A percentile compares a stretch with the other conserved stretches of the same genome.
These are phyloP conservation scores for Rhinolophus sinicus DNA, from an alignment of 2,113 vertebrate genomes.

Conservation along the genomic window DNA sequence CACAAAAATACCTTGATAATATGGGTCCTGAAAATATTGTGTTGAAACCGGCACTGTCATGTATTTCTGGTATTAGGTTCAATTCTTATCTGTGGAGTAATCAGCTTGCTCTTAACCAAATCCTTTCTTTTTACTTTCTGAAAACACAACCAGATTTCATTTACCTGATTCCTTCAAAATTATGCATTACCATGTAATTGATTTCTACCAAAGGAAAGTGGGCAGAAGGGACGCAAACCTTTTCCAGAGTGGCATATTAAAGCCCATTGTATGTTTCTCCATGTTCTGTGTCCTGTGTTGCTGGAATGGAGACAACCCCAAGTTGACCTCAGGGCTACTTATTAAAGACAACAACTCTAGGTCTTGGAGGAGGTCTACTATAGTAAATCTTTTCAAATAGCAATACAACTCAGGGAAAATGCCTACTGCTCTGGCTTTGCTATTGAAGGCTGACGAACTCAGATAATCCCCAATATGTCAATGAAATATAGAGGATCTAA, in stretches of 20 bases:
- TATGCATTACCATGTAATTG: not conserved
- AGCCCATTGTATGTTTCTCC: not conserved
- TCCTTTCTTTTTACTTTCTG: not conserved
- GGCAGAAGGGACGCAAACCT: not conserved
- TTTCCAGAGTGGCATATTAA: not conserved
- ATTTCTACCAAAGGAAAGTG: not conserved
- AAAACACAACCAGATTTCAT: not conserved
- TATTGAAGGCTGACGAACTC: not conserved
- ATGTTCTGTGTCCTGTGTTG: not conserved
- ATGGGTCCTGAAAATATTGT: not conserved
- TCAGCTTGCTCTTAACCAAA: not conserved
- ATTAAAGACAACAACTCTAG: not conserved
- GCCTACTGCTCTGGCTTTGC: not conserved
- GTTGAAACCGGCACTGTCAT: not conserved
- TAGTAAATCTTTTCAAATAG: not conserved
- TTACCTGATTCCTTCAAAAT: not conserved
- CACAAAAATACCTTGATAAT: not conserved
- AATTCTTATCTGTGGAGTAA: not conserved
- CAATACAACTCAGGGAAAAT: not conserved
- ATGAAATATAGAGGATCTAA: not conserved
- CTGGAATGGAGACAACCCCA: not conserved
- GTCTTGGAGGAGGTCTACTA: not conserved
- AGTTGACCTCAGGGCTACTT: not conserved
- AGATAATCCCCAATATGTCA: not conserved
- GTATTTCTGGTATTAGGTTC: not conserved